Conservation (phyloP, 2,888 invertebrate genomes). For the Dolomedes plantarius region DNA sequence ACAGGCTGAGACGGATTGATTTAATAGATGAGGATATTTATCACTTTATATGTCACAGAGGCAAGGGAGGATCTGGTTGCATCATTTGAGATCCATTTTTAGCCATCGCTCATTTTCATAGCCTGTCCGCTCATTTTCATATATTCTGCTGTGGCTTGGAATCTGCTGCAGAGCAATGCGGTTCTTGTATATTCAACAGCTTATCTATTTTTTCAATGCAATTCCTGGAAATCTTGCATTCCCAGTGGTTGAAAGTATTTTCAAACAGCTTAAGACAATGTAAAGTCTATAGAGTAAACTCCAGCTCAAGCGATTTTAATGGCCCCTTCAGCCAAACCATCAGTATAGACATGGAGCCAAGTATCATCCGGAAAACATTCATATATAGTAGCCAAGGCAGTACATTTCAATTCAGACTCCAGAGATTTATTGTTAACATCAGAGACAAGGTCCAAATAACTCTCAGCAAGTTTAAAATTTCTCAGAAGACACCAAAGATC, state of each 20-base stretch:
- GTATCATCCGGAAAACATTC: background rate
- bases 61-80: background rate
- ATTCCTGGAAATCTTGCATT: background rate
- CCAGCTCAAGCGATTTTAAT: constrained; percentile 4
- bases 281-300: background rate
- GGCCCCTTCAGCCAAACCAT: background rate
- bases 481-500: background rate
- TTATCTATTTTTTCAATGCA: background rate
- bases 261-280: background rate
- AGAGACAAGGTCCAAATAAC: too few relatives aligned
- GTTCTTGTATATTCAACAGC: background rate
- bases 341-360: constrained; percentile 13
- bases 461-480: too few relatives aligned
- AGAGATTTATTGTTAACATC: background rate
- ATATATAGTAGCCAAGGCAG: constrained; percentile 4
- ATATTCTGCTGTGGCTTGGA: background rate
- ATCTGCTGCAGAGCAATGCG: background rate
- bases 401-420: background rate
- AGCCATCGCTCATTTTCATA: too few relatives aligned
- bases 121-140: background rate
- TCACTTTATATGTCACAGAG: background rate
- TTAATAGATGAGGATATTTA: background rate
- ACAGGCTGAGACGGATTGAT: background rate
- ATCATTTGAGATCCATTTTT: constrained; percentile 2
- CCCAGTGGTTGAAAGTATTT: background rate